Evolutionary conservation across 2,888 invertebrate genomes (phyloP).

Genomic region (Neoitamus cyanurus): DNA sequence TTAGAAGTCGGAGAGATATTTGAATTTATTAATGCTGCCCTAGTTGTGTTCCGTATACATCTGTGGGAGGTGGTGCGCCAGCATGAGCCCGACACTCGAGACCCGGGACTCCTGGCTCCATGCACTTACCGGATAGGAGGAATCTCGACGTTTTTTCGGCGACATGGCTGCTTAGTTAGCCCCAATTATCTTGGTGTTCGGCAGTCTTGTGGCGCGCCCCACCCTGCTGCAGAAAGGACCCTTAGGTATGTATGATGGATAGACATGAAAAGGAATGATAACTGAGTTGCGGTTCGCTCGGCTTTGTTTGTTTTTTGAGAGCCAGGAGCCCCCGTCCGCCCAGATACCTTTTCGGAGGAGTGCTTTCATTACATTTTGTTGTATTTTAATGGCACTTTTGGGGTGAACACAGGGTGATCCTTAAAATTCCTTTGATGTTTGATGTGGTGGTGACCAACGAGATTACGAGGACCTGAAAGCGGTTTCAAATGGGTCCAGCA

Average conservation of each 20-base stretch:
- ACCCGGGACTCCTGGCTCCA: neutral
- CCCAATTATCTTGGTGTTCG: neutral
- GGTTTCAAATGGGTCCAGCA: conserved; percentile 8
- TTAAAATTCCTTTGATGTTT: conserved; percentile 52
- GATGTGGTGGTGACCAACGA: conserved; percentile 51
- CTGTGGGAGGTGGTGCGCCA: neutral
- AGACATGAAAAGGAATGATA: conserved; percentile 45
- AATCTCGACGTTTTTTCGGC: neutral
- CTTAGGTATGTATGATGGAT: no score
- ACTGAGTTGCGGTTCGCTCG: conserved; percentile 50
- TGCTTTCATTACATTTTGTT: conserved; percentile 49
- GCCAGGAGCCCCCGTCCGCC: neutral
- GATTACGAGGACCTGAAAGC: conserved; percentile 45
- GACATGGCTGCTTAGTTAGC: conserved; percentile 12
- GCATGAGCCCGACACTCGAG: neutral
- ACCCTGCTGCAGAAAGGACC: neutral
- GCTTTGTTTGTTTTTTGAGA: conserved; percentile 42
- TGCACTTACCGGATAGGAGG: neutral
- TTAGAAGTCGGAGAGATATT: conserved; percentile 20
- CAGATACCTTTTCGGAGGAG: conserved; percentile 12
- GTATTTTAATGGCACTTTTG: conserved; percentile 49
- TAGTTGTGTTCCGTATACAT: neutral
- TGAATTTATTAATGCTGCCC: conserved; percentile 9
- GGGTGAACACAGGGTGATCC: conserved; percentile 48
- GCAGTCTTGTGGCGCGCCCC: neutral